Percentiles rank a stretch among this genome's conserved stretches.
Conservation (phyloP, 92 coral and sea anemone genomes). For the Montipora capitata region DNA sequence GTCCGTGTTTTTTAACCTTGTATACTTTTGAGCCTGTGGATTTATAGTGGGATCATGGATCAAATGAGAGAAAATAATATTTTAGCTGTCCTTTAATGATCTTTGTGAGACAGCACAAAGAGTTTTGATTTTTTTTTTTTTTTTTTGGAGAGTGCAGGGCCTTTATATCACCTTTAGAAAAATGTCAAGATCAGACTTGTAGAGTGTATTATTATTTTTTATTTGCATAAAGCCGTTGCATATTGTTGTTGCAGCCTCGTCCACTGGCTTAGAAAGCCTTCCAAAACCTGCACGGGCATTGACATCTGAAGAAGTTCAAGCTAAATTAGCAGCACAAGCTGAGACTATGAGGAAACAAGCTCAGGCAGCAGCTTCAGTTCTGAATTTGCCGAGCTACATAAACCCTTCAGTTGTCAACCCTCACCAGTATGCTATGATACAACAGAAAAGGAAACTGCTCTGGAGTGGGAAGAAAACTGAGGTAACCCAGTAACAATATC, state of each 20-base stretch:
- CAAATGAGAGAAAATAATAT: too few relatives aligned
- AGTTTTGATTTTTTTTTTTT: too few relatives aligned
- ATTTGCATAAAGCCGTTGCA: background rate
- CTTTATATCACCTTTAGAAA: too few relatives aligned
- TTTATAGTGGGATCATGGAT: too few relatives aligned
- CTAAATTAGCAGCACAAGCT: slow-evolving; percentile 94
- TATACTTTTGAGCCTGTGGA: too few relatives aligned
- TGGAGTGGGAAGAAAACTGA: slow-evolving; percentile 97
- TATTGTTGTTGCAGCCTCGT: slow-evolving; percentile 3
- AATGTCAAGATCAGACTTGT: too few relatives aligned
- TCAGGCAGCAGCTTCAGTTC: slow-evolving; percentile 88
- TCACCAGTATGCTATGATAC: slow-evolving; percentile 94
- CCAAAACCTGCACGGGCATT: slow-evolving; percentile 62
- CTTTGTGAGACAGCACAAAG: too few relatives aligned
- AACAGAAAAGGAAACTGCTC: slow-evolving; percentile 92
- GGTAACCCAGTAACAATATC: slow-evolving; percentile 25
- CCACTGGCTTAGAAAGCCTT: slow-evolving; percentile 28
- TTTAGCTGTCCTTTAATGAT: too few relatives aligned
- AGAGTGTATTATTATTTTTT: too few relatives aligned
- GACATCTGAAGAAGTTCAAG: slow-evolving; percentile 94
- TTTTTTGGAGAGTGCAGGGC: too few relatives aligned
- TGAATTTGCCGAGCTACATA: slow-evolving; percentile 92
- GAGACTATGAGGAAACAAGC: slow-evolving; percentile 92
- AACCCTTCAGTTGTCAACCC: slow-evolving; percentile 99
- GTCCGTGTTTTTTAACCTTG: too few relatives aligned